Percentiles rank a stretch among this genome's conserved stretches.
These are phyloP conservation scores for Agapornis canus DNA, from an alignment of 2,797 vertebrate species.

Conservation along the genomic window DNA sequence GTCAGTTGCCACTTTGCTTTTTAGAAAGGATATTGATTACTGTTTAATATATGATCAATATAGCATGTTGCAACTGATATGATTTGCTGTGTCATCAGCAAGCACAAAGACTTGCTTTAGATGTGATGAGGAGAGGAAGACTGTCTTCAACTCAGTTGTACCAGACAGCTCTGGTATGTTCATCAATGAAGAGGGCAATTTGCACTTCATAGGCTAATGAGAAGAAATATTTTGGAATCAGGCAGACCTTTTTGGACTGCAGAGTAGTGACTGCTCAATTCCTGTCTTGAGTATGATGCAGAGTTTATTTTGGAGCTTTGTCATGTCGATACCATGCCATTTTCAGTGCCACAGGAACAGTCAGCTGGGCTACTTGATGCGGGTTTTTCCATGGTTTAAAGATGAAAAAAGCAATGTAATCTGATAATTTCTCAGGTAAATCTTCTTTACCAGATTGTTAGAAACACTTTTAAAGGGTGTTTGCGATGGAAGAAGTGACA, in stretches of 20 bases:
- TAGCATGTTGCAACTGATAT: background rate
- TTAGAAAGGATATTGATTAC: background rate
- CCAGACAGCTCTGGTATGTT: background rate
- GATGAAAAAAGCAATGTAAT: background rate
- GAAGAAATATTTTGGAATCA: background rate
- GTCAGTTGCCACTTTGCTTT: background rate
- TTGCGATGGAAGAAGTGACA: background rate
- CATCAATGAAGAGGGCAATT: background rate
- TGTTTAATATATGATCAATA: background rate
- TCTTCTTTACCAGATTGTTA: background rate
- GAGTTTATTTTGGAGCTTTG: background rate
- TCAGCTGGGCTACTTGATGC: background rate
- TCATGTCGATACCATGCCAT: background rate
- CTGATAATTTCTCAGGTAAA: background rate
- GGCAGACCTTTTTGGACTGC: background rate
- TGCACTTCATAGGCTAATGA: background rate
- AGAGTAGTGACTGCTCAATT: background rate
- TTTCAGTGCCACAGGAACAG: background rate
- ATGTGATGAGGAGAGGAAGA: background rate
- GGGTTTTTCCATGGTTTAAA: background rate
- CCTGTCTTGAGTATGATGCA: background rate
- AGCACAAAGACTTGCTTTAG: background rate
- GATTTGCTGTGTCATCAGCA: background rate
- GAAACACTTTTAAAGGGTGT: background rate
- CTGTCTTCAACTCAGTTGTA: background rate